Conservation (phyloP, 2,797 vertebrate species). For the Prionace glauca region DNA sequence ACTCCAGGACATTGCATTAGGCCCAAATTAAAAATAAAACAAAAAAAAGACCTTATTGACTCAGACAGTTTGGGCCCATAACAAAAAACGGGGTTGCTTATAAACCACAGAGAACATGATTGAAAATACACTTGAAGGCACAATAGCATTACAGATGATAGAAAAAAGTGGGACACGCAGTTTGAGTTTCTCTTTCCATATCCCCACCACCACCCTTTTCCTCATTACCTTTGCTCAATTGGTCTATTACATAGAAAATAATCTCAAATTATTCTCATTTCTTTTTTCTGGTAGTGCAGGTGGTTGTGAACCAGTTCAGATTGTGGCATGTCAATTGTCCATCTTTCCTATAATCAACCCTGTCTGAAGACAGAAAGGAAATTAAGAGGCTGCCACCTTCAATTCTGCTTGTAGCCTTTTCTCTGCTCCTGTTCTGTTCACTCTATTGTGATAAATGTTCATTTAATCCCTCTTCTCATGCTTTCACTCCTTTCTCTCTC, state of each 20-base stretch:
- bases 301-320: not conserved
- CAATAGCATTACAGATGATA: not conserved
- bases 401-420: not conserved
- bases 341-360: not conserved
- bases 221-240: not conserved
- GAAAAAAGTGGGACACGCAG: not conserved
- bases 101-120: no score
- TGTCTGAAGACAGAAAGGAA: not conserved
- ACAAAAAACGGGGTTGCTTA: no score
- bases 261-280: not conserved
- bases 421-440: not conserved
- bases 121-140: no score
- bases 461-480: not conserved
- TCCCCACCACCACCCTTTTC: not conserved
- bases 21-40: no score
- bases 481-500: not conserved
- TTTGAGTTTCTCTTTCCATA: not conserved
- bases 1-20: no score
- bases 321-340: not conserved
- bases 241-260: not conserved
- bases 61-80: no score
- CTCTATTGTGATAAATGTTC: not conserved
- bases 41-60: no score
- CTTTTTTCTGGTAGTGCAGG: no score
- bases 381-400: not conserved